Conservation (phyloP, 2,888 invertebrate genomes). For the Caenorhabditis sp. region DNA sequence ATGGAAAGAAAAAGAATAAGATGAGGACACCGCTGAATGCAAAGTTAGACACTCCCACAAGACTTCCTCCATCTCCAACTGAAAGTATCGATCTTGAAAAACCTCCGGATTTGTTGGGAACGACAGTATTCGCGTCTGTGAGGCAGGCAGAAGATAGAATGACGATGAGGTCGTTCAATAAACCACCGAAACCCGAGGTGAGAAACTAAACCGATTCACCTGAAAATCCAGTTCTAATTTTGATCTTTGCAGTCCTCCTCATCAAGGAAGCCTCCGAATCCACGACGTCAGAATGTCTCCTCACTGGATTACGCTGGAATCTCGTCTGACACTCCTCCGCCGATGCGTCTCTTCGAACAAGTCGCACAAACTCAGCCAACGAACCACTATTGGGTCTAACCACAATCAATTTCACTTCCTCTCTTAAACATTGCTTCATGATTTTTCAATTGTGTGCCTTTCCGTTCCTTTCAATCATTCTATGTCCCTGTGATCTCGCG, state of each 20-base stretch:
- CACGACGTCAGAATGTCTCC: conserved; percentile 54
- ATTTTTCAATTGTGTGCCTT: conserved; percentile 11
- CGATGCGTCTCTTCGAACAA: conserved; percentile 75
- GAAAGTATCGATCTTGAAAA: conserved; percentile 51
- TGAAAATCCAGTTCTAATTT: not conserved
- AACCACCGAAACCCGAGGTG: conserved; percentile 52
- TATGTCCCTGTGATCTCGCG: conserved; percentile 24
- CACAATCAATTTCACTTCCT: conserved; percentile 11
- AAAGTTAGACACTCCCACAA: conserved; percentile 53
- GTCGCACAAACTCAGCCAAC: conserved; percentile 64
- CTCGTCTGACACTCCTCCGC: conserved; percentile 68
- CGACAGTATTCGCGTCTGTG: conserved; percentile 76
- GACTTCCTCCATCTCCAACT: conserved; percentile 60
- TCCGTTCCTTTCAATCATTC: conserved; percentile 29
- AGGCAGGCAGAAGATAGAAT: conserved; percentile 63
- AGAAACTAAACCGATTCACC: not conserved
- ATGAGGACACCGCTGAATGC: conserved; percentile 26
- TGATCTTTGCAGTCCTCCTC: conserved; percentile 14
- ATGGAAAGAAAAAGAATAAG: conserved; percentile 50
- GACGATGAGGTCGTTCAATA: conserved; percentile 55
- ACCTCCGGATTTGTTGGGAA: conserved; percentile 72
- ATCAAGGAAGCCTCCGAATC: conserved; percentile 39
- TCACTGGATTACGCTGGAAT: conserved; percentile 72
- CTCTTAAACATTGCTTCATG: not conserved
- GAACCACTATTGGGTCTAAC: conserved; percentile 69